phyloP scores from a whole-genome alignment of 2,888 invertebrate species.

The Plebejus melissa region DNA sequence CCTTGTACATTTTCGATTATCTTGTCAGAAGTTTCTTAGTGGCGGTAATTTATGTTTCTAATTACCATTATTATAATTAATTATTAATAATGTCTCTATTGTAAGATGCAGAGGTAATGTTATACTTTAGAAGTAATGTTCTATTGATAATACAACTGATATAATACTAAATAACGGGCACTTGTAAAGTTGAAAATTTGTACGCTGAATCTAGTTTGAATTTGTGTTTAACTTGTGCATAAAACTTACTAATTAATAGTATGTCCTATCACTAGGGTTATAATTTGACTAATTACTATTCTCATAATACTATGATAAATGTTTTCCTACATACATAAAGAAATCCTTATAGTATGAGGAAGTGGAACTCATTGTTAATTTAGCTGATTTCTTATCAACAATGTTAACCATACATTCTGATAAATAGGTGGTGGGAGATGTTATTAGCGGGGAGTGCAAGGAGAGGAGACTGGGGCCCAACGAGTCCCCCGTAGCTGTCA shows the following conservation, averaged over 20 bases:
- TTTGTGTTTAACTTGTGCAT: too few species aligned
- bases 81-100: slow-evolving; percentile 11
- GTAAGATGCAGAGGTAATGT: not conserved
- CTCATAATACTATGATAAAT: too few species aligned
- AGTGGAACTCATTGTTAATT: too few species aligned
- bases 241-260: too few species aligned
- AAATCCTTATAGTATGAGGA: too few species aligned
- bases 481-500: slow-evolving; percentile 89
- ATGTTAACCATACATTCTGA: not conserved
- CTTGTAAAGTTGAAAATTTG: too few species aligned
- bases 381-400: not conserved
- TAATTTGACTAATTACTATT: too few species aligned
- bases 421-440: slow-evolving; percentile 86
- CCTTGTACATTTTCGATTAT: slow-evolving; percentile 18
- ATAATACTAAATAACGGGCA: too few species aligned
- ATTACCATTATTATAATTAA: slow-evolving; percentile 10
- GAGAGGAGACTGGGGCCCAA: slow-evolving; percentile 90
- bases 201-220: too few species aligned
- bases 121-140: not conserved
- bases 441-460: slow-evolving; percentile 94
- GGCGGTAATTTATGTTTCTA: not conserved
- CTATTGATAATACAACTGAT: not conserved
- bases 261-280: too few species aligned
- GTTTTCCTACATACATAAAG: too few species aligned
- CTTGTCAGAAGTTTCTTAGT: slow-evolving; percentile 5